A percentile compares a stretch with the other conserved stretches of the same genome.
Conservation (phyloP, 2,888 invertebrate genomes). For the Meteorus colon region DNA sequence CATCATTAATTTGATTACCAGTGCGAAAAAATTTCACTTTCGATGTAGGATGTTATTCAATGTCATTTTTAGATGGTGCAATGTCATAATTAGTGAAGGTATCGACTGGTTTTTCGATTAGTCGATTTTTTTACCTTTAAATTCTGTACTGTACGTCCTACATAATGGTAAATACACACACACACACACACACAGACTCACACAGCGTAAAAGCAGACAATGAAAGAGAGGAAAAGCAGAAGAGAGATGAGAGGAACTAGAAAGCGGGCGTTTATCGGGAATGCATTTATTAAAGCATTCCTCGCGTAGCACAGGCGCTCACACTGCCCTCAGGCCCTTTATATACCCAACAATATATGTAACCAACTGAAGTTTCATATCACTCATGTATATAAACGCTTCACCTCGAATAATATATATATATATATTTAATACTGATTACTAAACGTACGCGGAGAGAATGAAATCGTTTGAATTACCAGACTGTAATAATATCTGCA, state of each 20-base stretch:
- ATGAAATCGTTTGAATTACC: slow-evolving; percentile 60
- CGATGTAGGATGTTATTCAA: no score
- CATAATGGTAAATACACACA: no score
- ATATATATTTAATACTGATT: slow-evolving; percentile 25
- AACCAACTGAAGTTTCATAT: slow-evolving; percentile 40
- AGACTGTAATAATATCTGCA: slow-evolving; percentile 41
- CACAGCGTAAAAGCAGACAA: no score
- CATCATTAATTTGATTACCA: no score
- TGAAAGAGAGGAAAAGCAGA: not conserved
- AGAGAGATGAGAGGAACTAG: slow-evolving; percentile 33
- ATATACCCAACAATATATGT: not conserved
- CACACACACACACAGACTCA: no score
- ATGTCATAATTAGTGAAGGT: no score
- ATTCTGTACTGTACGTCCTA: no score
- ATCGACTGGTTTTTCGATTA: no score
- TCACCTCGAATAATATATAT: slow-evolving; percentile 5
- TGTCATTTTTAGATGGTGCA: no score
- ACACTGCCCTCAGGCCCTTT: slow-evolving; percentile 20
- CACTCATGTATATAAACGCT: slow-evolving; percentile 7
- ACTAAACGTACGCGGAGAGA: slow-evolving; percentile 19
- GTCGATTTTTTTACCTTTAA: no score
- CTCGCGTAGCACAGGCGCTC: slow-evolving; percentile 54
- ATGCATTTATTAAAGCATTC: slow-evolving; percentile 68
- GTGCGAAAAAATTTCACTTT: no score
- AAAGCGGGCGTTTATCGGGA: slow-evolving; percentile 56